Evolutionary conservation across 37 sponge, comb jelly and placozoan species (phyloP), one percentile per base, ranked within the genome.

Genomic region (Lycopodina hypogea): DNA sequence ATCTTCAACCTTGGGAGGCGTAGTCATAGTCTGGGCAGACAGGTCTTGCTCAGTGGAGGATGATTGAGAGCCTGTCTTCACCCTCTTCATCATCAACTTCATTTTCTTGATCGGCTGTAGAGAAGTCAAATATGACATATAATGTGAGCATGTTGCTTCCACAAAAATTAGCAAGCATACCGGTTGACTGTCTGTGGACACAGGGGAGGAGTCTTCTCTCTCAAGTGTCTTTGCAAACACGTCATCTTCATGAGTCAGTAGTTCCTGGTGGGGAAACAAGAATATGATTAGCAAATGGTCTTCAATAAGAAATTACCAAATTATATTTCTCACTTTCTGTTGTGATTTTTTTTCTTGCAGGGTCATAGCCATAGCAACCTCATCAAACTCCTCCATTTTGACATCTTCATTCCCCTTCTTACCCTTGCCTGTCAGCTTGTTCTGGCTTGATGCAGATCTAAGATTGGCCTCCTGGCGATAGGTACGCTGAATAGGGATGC

Each of bases 401-500:
- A 37, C 76, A 29, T 33, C 61, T 60, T 32, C 45, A 35, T 42
- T 38, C 32, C 17, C 76, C 61, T 52, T 72, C 37, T 7, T 28
- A 6, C 71, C 42, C 1, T 40, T 51, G 12, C 30, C 30, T n/a
- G 6, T 72, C 42, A 23, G 21, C 30, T 51, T 72, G 1, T 23
- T 0, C 23, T 30, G 18, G 33, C 26, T 32, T 17, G 28, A 26
- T 29, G 11, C 29, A 23, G 52, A 32, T 33, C 52, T 53, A 72
- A 29, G 6, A 72, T 32, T 8, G 22, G 69, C 17, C 40, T 69
- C 37, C 1, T 40, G 37, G 69, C 28, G 55, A 24, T 37, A 26
- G 41, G 61, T 55, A 22, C 89, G 41, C 55, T 79, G 83, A 22
- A 91, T 66, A 8, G 88, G 85, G 29, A 71, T 77, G 42, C 80